Percentiles rank a stretch among this genome's conserved stretches.
phyloP scores from a whole-genome alignment of 2,888 invertebrate species.

The Rhagophthalmus giganteus region DNA sequence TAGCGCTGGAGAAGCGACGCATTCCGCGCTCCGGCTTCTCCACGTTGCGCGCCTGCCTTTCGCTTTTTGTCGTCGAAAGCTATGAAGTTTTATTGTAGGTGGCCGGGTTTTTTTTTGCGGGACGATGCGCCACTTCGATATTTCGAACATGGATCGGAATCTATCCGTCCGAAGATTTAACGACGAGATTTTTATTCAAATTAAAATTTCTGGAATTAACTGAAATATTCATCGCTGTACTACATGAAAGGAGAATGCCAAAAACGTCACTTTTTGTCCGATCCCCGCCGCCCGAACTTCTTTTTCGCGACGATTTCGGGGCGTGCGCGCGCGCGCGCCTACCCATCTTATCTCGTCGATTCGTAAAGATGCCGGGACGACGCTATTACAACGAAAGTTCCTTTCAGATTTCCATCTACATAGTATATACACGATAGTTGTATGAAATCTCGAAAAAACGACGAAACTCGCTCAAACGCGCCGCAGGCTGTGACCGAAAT shows the following conservation, averaged over 20 bases:
- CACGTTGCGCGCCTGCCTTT: conserved; percentile 43
- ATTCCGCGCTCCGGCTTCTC: conserved; percentile 48
- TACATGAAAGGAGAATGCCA: conserved; percentile 48
- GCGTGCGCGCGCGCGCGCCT: too few species aligned
- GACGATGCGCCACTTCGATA: conserved; percentile 39
- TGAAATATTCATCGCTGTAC: conserved; percentile 54
- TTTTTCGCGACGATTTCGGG: conserved; percentile 1
- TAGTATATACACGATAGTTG: conserved; percentile 2
- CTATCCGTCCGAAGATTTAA: conserved; percentile 31
- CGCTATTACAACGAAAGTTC: too few species aligned
- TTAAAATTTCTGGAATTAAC: conserved; percentile 51
- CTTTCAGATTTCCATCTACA: background rate
- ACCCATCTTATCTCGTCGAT: conserved; percentile 3
- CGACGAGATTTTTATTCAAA: conserved; percentile 45
- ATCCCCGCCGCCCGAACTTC: conserved; percentile 11
- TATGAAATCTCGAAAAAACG: conserved; percentile 16
- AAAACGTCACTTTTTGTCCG: conserved; percentile 29
- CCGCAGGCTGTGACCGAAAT: conserved; percentile 26
- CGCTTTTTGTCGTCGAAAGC: conserved; percentile 42
- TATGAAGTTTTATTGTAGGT: conserved; percentile 46
- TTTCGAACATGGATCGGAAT: conserved; percentile 39
- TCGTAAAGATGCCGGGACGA: conserved; percentile 3
- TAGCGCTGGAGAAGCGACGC: conserved; percentile 54
- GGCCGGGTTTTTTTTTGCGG: conserved; percentile 40
- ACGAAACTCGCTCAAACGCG: conserved; percentile 21